phyloP scores from a whole-genome alignment of 35 echinoderm and acorn worm genomes.

The Lytechinus variegatus region DNA sequence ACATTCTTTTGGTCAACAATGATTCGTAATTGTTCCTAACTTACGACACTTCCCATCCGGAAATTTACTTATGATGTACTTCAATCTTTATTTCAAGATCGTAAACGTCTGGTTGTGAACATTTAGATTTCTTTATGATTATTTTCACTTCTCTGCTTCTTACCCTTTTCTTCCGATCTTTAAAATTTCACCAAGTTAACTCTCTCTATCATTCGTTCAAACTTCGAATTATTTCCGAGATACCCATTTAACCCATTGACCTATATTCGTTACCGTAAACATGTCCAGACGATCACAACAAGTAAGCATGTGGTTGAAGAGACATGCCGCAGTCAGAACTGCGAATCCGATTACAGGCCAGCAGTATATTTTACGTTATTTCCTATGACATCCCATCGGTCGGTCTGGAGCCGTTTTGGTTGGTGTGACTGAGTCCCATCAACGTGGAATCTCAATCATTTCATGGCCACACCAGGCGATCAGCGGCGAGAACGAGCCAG shows the following conservation, averaged over 20 bases:
- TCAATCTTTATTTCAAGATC: too few relatives aligned
- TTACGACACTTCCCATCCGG: too few relatives aligned
- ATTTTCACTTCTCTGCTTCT: neutral
- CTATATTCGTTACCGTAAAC: neutral
- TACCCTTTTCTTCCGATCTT: neutral
- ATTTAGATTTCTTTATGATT: too few relatives aligned
- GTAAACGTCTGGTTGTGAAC: too few relatives aligned
- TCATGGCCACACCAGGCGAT: neutral
- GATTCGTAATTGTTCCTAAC: too few relatives aligned
- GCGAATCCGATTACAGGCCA: too few relatives aligned
- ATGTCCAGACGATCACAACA: slow-evolving; percentile 17
- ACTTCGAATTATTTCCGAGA: neutral
- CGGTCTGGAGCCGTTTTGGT: too few relatives aligned
- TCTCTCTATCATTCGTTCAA: neutral
- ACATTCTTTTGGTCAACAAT: too few relatives aligned
- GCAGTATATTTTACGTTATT: too few relatives aligned
- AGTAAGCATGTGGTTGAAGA: neutral
- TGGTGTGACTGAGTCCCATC: neutral
- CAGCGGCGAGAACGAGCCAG: neutral
- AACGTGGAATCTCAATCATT: neutral
- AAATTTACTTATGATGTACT: too few relatives aligned
- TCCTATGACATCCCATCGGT: too few relatives aligned
- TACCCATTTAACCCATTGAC: neutral
- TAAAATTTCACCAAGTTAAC: neutral
- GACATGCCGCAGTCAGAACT: too few relatives aligned